Conservation (phyloP, 2,113 vertebrate species). For the Pseudois nayaur region DNA sequence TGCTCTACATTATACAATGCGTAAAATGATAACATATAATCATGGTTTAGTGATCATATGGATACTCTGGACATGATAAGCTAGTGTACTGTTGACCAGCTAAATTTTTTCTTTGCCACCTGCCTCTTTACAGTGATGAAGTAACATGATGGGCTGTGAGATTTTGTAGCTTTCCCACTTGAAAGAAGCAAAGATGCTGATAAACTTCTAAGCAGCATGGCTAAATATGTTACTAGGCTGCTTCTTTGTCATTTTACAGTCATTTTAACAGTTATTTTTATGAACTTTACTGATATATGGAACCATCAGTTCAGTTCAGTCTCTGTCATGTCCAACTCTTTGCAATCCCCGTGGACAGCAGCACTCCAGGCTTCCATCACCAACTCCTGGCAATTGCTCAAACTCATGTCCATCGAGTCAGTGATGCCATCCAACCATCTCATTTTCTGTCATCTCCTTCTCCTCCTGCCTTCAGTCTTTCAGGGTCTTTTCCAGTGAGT, state of each 20-base stretch:
- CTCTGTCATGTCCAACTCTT: background rate
- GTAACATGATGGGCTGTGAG: accelerated
- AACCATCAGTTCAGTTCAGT: background rate
- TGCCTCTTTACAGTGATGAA: background rate
- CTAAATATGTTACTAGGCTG: background rate
- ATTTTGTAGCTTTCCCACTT: background rate
- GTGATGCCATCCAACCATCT: background rate
- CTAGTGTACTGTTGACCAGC: too few relatives aligned
- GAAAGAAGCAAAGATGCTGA: background rate
- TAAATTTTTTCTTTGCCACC: background rate
- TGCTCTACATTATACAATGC: background rate
- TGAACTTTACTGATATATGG: background rate
- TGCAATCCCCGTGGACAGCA: accelerated
- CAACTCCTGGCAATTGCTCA: background rate
- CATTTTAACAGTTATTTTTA: background rate
- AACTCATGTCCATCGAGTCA: background rate
- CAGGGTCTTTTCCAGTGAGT: background rate
- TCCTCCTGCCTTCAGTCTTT: background rate
- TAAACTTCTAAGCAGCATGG: background rate
- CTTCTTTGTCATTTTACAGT: background rate
- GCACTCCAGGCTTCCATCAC: background rate
- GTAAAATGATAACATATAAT: background rate
- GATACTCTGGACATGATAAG: background rate
- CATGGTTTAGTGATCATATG: background rate
- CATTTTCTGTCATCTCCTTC: background rate